Conservation (phyloP, 1,140 invertebrate species). For the Aradophagus sp. region DNA sequence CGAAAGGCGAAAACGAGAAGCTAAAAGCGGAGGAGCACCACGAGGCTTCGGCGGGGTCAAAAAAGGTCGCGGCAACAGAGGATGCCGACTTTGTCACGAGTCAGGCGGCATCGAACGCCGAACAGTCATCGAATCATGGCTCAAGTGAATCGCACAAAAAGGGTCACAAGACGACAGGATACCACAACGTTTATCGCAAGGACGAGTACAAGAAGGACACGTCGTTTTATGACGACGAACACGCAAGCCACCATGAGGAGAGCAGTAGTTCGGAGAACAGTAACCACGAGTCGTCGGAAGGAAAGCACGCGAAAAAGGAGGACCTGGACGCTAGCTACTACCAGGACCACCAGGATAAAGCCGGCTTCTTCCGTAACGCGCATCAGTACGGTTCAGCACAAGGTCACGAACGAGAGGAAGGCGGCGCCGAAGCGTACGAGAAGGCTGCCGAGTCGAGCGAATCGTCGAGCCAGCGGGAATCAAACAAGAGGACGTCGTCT, state of each 20-base stretch:
- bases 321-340: conserved; percentile 79
- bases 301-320: conserved; percentile 79
- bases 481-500: conserved; percentile 6
- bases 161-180: conserved; percentile 79
- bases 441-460: conserved; percentile 80
- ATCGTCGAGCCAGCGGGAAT: conserved; percentile 77
- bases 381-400: conserved; percentile 77
- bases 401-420: conserved; percentile 81
- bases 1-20: conserved; percentile 75
- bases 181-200: conserved; percentile 81
- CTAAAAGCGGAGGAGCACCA: conserved; percentile 75
- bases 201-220: conserved; percentile 75
- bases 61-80: conserved; percentile 76
- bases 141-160: conserved; percentile 79
- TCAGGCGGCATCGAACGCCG: conserved; percentile 72
- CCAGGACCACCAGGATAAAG: conserved; percentile 78
- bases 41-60: conserved; percentile 73
- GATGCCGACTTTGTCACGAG: conserved; percentile 73
- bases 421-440: conserved; percentile 80
- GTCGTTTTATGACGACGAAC: conserved; percentile 80
- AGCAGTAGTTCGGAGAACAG: conserved; percentile 78
- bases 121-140: conserved; percentile 75
- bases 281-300: conserved; percentile 77
- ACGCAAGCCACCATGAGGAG: conserved; percentile 78
- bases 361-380: conserved; percentile 79